These are phyloP conservation scores for Drosophila subpulchrella DNA, from an alignment of 1,140 invertebrate species.

Conservation along the genomic window DNA sequence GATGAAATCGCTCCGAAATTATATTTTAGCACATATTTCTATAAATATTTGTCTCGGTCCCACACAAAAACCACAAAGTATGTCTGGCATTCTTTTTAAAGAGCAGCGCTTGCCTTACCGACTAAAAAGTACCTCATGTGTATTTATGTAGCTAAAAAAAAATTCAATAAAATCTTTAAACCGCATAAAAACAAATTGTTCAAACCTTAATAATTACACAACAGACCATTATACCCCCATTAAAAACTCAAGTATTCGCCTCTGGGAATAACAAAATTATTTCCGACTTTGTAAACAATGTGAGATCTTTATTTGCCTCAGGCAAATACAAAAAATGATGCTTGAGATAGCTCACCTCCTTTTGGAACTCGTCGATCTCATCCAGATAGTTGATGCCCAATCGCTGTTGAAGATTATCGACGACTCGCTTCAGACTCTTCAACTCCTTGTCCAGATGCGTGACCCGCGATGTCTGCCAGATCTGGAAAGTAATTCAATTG, in stretches of 20 bases:
- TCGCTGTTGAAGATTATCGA: slow-evolving; percentile 67
- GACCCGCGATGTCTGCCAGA: slow-evolving; percentile 72
- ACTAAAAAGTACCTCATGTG: not conserved
- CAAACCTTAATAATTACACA: not conserved
- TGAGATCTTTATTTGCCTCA: slow-evolving; percentile 14
- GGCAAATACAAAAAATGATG: slow-evolving; percentile 25
- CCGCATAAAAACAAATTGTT: not conserved
- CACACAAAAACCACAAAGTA: slow-evolving; percentile 31
- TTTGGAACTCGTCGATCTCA: slow-evolving; percentile 73
- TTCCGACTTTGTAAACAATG: slow-evolving; percentile 27
- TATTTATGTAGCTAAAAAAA: not conserved
- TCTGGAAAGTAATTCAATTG: slow-evolving; percentile 44
- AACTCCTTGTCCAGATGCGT: slow-evolving; percentile 67
- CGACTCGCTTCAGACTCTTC: slow-evolving; percentile 45
- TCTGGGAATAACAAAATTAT: slow-evolving; percentile 9
- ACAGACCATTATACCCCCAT: not conserved
- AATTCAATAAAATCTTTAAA: not conserved
- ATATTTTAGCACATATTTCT: slow-evolving; percentile 59
- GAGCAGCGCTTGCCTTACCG: not conserved
- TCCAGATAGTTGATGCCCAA: slow-evolving; percentile 78
- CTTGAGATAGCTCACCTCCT: slow-evolving; percentile 61
- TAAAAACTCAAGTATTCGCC: slow-evolving; percentile 1
- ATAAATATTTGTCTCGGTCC: slow-evolving; percentile 58
- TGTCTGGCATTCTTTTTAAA: slow-evolving; percentile 26
- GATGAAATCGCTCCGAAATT: slow-evolving; percentile 28